Conservation (phyloP, 92 coral and sea anemone species). For the Porites evermanni region DNA sequence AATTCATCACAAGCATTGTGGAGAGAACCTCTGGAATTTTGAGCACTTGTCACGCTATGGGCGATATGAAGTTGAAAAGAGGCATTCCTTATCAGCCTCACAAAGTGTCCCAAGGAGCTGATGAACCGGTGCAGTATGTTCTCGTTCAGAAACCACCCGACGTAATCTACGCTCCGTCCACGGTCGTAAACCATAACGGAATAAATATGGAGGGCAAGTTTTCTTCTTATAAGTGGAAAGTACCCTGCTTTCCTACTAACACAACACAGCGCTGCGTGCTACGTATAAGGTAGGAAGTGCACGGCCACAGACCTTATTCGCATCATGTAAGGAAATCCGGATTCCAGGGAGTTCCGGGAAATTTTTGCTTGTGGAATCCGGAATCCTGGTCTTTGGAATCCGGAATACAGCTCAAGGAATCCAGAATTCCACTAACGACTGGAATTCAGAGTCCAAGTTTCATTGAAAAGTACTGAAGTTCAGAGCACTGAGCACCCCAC, state of each 20-base stretch:
- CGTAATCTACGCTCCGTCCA: constrained; percentile 30
- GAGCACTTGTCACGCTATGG: constrained; percentile 63
- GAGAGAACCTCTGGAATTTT: constrained; percentile 75
- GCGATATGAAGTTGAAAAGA: constrained; percentile 32
- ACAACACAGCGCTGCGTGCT: constrained; percentile 35
- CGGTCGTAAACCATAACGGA: constrained; percentile 35
- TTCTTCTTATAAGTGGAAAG: constrained; percentile 40
- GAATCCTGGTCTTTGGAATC: too few species aligned
- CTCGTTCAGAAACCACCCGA: constrained; percentile 9
- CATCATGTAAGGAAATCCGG: too few species aligned
- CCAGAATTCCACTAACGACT: too few species aligned
- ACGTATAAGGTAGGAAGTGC: constrained; percentile 71
- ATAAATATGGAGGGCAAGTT: constrained; percentile 41
- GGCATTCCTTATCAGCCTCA: constrained; percentile 32
- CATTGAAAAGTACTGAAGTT: too few species aligned
- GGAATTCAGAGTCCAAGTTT: too few species aligned
- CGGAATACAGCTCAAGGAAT: too few species aligned
- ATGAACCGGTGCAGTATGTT: constrained; percentile 4
- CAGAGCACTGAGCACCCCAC: too few species aligned
- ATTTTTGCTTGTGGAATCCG: too few species aligned
- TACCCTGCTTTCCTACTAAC: constrained; percentile 26
- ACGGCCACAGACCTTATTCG: too few species aligned
- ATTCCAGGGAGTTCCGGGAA: too few species aligned
- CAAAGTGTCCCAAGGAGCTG: constrained; percentile 21
- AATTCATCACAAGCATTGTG: constrained; percentile 67